These are phyloP conservation scores for Orthosia gothica DNA, from an alignment of 2,888 invertebrate genomes.

Conservation along the genomic window DNA sequence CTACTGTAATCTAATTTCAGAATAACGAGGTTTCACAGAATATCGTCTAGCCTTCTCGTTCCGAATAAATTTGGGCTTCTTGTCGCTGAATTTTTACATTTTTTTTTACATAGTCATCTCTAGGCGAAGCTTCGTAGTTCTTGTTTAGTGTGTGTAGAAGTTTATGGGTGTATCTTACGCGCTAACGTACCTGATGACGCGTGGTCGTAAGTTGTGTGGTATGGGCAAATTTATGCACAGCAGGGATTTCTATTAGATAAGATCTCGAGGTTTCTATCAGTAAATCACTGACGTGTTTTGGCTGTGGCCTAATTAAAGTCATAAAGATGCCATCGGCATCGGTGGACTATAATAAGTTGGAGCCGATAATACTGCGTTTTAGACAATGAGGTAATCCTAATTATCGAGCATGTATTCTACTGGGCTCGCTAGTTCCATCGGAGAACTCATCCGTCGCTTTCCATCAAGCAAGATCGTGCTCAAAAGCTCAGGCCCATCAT, in stretches of 20 bases:
- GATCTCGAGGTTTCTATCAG: background rate
- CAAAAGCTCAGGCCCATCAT: too few species aligned
- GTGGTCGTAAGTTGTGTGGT: background rate
- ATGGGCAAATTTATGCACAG: conserved; percentile 2
- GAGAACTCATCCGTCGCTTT: too few species aligned
- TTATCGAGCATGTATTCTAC: background rate
- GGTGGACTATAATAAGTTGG: background rate
- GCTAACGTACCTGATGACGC: conserved; percentile 6
- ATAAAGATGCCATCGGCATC: background rate
- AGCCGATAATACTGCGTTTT: background rate
- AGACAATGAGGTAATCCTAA: background rate
- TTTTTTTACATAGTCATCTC: conserved; percentile 40
- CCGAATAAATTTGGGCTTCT: conserved; percentile 43
- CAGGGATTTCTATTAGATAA: background rate
- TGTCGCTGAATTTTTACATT: conserved; percentile 44
- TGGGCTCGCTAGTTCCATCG: too few species aligned
- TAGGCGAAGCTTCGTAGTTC: conserved; percentile 16
- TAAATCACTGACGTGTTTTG: background rate
- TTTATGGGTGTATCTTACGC: conserved; percentile 8
- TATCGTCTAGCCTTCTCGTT: conserved; percentile 43
- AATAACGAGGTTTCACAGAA: conserved; percentile 57
- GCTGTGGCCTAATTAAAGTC: background rate
- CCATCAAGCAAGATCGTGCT: too few species aligned
- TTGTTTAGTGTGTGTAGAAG: conserved; percentile 29
- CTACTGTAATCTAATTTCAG: conserved; percentile 56